These are phyloP conservation scores for Hemicentrotus pulcherrimus DNA, from an alignment of 35 echinoderm and acorn worm species.

Conservation along the genomic window DNA sequence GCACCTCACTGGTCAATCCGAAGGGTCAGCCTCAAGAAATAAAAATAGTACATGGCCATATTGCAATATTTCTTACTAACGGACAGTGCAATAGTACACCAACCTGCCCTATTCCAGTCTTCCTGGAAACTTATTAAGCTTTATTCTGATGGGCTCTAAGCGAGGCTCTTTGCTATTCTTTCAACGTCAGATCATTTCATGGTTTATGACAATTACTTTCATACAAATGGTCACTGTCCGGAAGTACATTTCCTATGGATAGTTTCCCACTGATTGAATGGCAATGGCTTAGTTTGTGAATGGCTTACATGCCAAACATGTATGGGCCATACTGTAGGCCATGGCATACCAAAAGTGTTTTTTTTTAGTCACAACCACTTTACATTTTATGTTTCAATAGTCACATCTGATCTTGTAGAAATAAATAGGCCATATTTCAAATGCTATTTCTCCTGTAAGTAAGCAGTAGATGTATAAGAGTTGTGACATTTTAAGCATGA, in stretches of 20 bases:
- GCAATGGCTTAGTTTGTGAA: neutral
- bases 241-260: neutral
- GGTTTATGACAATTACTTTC: constrained; percentile 2
- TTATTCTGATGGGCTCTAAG: neutral
- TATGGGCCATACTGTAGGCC: no score
- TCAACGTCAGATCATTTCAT: neutral
- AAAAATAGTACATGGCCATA: neutral
- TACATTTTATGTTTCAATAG: no score
- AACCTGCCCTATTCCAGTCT: neutral
- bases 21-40: neutral
- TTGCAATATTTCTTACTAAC: neutral
- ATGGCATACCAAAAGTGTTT: no score
- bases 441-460: no score
- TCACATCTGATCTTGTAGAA: no score
- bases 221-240: neutral
- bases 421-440: no score
- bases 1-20: neutral
- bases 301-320: no score
- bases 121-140: neutral
- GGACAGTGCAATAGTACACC: neutral
- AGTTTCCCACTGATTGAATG: neutral
- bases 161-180: neutral
- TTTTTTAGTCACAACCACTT: no score
- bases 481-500: no score
- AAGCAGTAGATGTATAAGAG: no score